These are phyloP conservation scores for Dendrocincla fuliginosa DNA, from an alignment of 2,797 vertebrate species.

Conservation along the genomic window DNA sequence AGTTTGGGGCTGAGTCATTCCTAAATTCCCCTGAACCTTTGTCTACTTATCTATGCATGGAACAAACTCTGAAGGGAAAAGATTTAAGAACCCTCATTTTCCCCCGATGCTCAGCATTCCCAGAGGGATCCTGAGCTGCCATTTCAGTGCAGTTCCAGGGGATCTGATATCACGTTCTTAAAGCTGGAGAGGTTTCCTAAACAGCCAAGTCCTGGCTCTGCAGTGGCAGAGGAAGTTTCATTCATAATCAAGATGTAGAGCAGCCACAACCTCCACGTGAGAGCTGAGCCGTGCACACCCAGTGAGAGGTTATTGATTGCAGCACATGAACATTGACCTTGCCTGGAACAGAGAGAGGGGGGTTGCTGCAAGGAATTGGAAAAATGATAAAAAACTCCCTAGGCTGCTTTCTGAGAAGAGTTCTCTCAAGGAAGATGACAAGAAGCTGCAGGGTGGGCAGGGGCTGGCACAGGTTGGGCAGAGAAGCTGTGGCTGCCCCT, in stretches of 20 bases:
- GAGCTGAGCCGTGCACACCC: not conserved
- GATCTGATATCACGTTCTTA: not conserved
- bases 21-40: not conserved
- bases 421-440: not conserved
- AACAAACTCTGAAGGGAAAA: not conserved
- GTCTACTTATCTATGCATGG: fast-evolving
- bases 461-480: not conserved
- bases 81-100: not conserved
- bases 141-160: not conserved
- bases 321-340: not conserved
- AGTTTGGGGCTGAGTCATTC: not conserved
- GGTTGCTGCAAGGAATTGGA: not conserved
- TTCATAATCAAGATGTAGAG: not conserved
- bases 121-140: not conserved
- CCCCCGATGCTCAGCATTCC: not conserved
- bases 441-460: not conserved
- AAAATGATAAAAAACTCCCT: fast-evolving
- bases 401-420: not conserved
- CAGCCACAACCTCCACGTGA: not conserved
- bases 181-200: not conserved
- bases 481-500: not conserved
- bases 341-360: not conserved
- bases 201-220: not conserved
- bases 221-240: not conserved
- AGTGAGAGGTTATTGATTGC: not conserved